A percentile compares a stretch with the other conserved stretches of the same genome.
Evolutionary conservation across 92 coral and sea anemone genomes (phyloP).

Genomic region (Blastomussa wellsi): DNA sequence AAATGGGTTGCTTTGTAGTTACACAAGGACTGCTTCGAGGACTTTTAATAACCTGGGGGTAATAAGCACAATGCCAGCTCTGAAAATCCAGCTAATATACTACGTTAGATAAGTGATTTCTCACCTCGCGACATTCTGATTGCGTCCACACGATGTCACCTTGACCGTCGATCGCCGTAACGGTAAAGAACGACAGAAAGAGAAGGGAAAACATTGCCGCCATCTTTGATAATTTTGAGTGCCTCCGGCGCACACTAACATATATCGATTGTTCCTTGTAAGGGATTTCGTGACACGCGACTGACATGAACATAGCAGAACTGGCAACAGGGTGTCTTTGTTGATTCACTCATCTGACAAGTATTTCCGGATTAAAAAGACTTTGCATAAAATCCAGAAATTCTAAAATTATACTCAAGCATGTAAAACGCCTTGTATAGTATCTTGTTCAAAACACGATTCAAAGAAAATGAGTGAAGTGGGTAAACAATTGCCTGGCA

Average conservation of each 20-base stretch:
- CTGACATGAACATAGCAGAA: too few species aligned
- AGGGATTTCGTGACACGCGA: background rate
- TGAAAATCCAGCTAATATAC: background rate
- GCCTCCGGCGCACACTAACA: background rate
- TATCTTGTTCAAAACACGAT: background rate
- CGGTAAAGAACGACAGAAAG: background rate
- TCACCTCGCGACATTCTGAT: constrained; percentile 33
- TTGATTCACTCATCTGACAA: background rate
- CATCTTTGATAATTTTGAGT: background rate
- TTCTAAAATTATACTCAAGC: background rate
- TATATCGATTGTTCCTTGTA: background rate
- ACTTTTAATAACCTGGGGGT: too few species aligned
- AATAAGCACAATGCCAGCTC: background rate
- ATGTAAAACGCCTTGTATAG: background rate
- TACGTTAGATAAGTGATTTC: background rate
- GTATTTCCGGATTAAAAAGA: constrained; percentile 25
- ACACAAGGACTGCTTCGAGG: too few species aligned
- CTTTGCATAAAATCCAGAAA: background rate
- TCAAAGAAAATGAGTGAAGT: background rate
- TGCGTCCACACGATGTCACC: constrained; percentile 30
- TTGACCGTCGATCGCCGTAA: background rate
- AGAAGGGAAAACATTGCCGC: background rate
- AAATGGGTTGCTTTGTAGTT: background rate
- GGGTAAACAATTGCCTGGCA: background rate
- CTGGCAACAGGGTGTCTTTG: constrained; percentile 19